phyloP scores from a whole-genome alignment of 2,888 invertebrate genomes.

The Auanema freiburgensis region DNA sequence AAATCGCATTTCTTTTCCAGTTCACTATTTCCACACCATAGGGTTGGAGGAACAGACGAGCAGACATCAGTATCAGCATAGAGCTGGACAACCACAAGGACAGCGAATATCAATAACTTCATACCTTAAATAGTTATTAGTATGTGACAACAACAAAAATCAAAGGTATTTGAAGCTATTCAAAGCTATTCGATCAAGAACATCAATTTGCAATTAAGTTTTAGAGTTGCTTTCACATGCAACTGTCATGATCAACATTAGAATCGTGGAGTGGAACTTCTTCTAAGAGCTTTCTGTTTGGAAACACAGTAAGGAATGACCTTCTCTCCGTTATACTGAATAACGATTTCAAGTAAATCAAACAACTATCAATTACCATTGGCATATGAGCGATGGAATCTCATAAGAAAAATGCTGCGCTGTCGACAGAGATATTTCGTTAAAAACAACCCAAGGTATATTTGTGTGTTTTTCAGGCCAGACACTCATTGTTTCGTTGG shows the following conservation, averaged over 20 bases:
- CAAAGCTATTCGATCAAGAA: no score
- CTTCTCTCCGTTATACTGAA: conserved; percentile 39
- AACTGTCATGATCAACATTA: no score
- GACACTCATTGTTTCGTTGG: conserved; percentile 42
- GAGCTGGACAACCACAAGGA: no score
- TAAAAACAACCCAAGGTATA: conserved; percentile 58
- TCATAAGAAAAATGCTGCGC: conserved; percentile 36
- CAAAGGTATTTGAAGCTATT: no score
- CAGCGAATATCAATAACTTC: no score
- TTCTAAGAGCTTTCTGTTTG: conserved; percentile 20
- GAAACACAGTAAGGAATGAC: conserved; percentile 43
- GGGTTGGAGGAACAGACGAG: conserved; percentile 37
- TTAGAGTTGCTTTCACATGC: no score
- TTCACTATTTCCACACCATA: conserved; percentile 46
- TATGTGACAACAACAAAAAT: no score
- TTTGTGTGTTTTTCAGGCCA: conserved; percentile 49
- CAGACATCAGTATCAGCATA: conserved; percentile 15
- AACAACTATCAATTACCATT: conserved; percentile 29
- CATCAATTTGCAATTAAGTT: no score
- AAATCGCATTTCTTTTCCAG: conserved; percentile 47
- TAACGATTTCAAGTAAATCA: background rate
- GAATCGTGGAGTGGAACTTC: no score
- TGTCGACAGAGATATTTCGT: conserved; percentile 45
- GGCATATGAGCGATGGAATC: conserved; percentile 43
- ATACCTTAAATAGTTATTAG: no score